These are phyloP conservation scores for Ceratotherium simum DNA, from an alignment of 2,113 vertebrate genomes.

Conservation along the genomic window DNA sequence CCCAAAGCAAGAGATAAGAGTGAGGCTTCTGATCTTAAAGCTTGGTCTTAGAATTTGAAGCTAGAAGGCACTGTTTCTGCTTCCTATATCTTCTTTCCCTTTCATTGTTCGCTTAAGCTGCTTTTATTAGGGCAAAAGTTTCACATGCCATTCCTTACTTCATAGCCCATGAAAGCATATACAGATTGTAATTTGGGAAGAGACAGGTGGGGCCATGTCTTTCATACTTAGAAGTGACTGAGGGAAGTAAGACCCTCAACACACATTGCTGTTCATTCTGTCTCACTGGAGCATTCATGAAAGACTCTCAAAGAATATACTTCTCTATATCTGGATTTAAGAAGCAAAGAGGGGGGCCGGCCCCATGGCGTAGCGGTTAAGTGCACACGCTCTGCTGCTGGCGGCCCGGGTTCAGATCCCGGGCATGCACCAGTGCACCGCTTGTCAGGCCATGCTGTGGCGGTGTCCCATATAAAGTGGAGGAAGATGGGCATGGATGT, in stretches of 20 bases:
- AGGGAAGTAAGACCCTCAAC: neutral
- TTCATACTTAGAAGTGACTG: slow-evolving; percentile 4
- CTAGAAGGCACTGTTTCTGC: neutral
- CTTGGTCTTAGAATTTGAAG: neutral
- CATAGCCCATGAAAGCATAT: neutral
- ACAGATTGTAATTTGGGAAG: slow-evolving; percentile 46
- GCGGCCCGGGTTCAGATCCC: too few relatives aligned
- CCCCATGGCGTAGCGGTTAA: too few relatives aligned
- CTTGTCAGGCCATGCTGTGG: too few relatives aligned
- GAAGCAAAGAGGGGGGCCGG: neutral
- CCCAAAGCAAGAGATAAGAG: neutral
- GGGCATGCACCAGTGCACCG: too few relatives aligned
- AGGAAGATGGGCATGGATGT: too few relatives aligned
- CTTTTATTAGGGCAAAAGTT: slow-evolving; percentile 3
- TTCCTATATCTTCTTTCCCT: neutral
- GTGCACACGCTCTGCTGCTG: too few relatives aligned
- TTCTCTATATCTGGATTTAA: slow-evolving; percentile 14
- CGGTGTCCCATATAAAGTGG: too few relatives aligned
- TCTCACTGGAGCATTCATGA: neutral
- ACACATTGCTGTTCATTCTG: slow-evolving; percentile 9
- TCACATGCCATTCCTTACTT: neutral
- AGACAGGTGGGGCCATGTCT: neutral
- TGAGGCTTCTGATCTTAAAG: slow-evolving; percentile 1
- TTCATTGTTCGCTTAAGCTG: slow-evolving; percentile 15
- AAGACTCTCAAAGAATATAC: neutral